A percentile compares a stretch with the other conserved stretches of the same genome.
Evolutionary conservation across 2,113 vertebrate genomes (phyloP).

Genomic region (Triplophysa tibetana): DNA sequence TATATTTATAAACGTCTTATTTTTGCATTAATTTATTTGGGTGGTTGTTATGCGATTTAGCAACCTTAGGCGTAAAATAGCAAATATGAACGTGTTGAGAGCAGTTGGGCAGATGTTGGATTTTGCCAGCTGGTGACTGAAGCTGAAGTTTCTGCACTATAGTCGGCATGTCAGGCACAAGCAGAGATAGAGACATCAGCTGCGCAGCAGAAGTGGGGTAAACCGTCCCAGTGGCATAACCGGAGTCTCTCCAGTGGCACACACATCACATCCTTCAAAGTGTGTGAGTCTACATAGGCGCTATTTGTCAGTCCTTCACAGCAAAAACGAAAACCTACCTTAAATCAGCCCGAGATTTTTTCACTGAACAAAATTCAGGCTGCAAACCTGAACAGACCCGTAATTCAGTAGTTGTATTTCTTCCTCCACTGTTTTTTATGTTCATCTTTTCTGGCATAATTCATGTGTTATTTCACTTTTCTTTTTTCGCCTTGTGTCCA

Average conservation of each 20-base stretch:
- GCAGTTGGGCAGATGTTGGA: conserved; percentile 12
- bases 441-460: neutral
- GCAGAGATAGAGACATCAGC: conserved; percentile 38
- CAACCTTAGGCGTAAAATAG: neutral
- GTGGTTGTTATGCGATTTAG: neutral
- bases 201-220: neutral
- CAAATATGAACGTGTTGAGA: neutral
- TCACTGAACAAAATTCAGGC: too few relatives aligned
- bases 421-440: neutral
- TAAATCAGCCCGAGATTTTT: too few relatives aligned
- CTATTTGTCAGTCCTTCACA: conserved; percentile 22
- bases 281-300: conserved; percentile 17
- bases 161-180: conserved; percentile 27
- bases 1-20: conserved; percentile 20
- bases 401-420: too few relatives aligned
- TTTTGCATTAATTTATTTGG: conserved; percentile 13
- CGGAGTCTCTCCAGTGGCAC: neutral
- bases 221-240: conserved; percentile 21
- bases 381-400: too few relatives aligned
- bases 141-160: conserved; percentile 4
- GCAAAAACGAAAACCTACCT: too few relatives aligned
- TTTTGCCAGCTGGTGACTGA: neutral
- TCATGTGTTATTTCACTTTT: neutral
- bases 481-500: neutral
- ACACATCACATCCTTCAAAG: neutral